These are phyloP conservation scores for Drosophila rhopaloa DNA, from an alignment of 1,140 invertebrate genomes.

Conservation along the genomic window DNA sequence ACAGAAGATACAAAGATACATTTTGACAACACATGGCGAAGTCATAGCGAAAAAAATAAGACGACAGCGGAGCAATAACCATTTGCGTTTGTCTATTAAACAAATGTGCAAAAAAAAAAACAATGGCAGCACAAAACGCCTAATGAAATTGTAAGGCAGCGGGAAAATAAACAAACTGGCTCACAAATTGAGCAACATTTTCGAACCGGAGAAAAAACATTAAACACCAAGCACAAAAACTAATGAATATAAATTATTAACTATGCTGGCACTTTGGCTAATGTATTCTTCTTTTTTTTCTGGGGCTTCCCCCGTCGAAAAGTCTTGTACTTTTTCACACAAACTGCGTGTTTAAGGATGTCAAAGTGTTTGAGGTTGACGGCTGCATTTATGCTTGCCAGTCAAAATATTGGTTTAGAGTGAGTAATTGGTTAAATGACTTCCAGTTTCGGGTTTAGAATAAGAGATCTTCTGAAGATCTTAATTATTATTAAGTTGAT, in stretches of 20 bases:
- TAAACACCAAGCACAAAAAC: conserved; percentile 19
- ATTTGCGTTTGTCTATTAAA: conserved; percentile 56
- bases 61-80: conserved; percentile 31
- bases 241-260: conserved; percentile 46
- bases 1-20: conserved; percentile 37
- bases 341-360: conserved; percentile 19
- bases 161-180: conserved; percentile 16
- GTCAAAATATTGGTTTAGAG: conserved; percentile 10
- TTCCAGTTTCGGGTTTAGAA: not conserved
- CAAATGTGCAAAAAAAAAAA: conserved; percentile 46
- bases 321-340: not conserved
- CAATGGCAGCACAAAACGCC: not conserved
- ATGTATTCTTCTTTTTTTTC: conserved; percentile 16
- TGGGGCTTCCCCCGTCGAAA: not conserved
- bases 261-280: conserved; percentile 34
- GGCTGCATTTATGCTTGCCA: not conserved
- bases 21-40: conserved; percentile 57
- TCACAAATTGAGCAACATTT: conserved; percentile 27
- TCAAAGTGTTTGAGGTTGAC: conserved; percentile 21
- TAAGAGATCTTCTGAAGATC: not conserved
- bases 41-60: not conserved
- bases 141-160: conserved; percentile 7
- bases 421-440: conserved; percentile 12
- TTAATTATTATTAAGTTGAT: not conserved
- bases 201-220: conserved; percentile 10